Conservation (phyloP, 2,888 invertebrate species). For the Tetragonula carbonaria region DNA sequence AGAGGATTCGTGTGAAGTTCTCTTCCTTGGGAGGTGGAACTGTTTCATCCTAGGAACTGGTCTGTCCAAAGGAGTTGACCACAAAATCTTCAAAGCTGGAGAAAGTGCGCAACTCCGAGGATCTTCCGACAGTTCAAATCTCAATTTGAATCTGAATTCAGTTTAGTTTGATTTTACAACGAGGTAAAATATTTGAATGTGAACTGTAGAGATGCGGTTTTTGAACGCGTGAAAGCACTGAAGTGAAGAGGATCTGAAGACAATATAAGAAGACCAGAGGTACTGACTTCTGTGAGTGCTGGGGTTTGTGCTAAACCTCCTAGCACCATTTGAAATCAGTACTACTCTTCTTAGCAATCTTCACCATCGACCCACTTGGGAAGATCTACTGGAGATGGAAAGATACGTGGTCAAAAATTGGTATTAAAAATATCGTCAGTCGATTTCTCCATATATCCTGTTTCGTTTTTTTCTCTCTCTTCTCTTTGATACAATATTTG, state of each 20-base stretch:
- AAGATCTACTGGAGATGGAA: background rate
- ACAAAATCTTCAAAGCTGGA: background rate
- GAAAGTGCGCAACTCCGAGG: background rate
- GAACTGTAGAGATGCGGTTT: background rate
- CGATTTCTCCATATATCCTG: slow-evolving; percentile 43
- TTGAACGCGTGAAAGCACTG: background rate
- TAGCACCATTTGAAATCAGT: slow-evolving; percentile 85
- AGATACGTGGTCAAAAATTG: background rate
- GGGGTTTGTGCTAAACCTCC: slow-evolving; percentile 80
- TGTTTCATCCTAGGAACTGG: background rate
- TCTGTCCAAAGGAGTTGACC: no score
- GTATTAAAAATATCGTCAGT: slow-evolving; percentile 43
- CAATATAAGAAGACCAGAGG: slow-evolving; percentile 80
- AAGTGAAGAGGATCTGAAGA: slow-evolving; percentile 3
- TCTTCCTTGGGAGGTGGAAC: background rate
- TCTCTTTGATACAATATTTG: slow-evolving; percentile 49
- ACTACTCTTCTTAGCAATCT: slow-evolving; percentile 81
- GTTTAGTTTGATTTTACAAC: background rate
- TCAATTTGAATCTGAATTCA: background rate
- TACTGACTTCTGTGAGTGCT: slow-evolving; percentile 84
- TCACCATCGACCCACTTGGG: slow-evolving; percentile 30
- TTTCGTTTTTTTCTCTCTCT: slow-evolving; percentile 25
- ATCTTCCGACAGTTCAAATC: background rate
- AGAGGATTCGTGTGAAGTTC: background rate
- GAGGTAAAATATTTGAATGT: background rate